Percentiles rank a stretch among this genome's conserved stretches.
Evolutionary conservation across 2,888 invertebrate genomes (phyloP).

Genomic region (Lasioglossum vierecki): DNA sequence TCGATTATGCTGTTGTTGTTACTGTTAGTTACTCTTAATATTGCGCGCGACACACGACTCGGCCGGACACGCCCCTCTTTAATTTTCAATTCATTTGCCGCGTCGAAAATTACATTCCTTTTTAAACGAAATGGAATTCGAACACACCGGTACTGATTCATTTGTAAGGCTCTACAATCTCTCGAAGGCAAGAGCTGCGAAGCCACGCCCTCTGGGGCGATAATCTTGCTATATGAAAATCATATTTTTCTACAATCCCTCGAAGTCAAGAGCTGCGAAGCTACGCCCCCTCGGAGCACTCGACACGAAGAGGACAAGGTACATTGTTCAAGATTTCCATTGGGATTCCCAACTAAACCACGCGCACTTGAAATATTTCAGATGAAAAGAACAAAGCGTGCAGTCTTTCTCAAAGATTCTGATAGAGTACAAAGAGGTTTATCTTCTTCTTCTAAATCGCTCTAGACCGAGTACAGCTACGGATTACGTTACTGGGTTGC

Average conservation of each 20-base stretch:
- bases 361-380: too few species aligned
- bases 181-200: too few species aligned
- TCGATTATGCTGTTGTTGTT: background rate
- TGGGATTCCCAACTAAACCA: background rate
- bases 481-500: too few species aligned
- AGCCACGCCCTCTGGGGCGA: too few species aligned
- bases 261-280: background rate
- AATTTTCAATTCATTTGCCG: background rate
- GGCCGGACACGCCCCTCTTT: too few species aligned
- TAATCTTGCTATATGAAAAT: too few species aligned
- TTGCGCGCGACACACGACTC: background rate
- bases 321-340: background rate
- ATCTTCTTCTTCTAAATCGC: too few species aligned
- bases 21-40: background rate
- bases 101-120: background rate
- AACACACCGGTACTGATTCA: background rate
- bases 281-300: background rate
- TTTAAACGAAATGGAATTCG: background rate
- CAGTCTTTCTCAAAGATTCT: too few species aligned
- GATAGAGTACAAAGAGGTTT: too few species aligned
- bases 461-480: too few species aligned
- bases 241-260: background rate
- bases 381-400: too few species aligned
- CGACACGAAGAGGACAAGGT: background rate
- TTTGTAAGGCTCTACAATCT: background rate